phyloP scores from a whole-genome alignment of 2,888 invertebrate genomes.

The Willowsia nigromaculata region DNA sequence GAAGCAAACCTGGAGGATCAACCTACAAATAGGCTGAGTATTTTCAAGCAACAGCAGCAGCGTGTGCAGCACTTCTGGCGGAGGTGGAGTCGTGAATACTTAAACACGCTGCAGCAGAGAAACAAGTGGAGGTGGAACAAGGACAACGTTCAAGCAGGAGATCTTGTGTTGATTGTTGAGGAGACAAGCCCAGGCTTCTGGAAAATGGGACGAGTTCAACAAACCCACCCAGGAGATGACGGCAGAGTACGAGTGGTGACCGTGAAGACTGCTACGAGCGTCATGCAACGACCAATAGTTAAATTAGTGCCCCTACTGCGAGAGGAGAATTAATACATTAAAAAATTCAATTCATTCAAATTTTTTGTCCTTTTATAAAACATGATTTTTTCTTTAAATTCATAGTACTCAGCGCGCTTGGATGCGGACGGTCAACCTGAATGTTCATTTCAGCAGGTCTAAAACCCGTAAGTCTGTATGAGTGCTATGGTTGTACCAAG shows the following conservation, averaged over 20 bases:
- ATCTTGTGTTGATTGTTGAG: constrained; percentile 62
- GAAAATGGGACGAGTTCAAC: constrained; percentile 77
- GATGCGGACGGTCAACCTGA: not conserved
- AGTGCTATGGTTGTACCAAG: not conserved
- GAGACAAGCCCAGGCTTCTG: constrained; percentile 64
- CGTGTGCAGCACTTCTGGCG: constrained; percentile 54
- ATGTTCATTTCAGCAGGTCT: not conserved
- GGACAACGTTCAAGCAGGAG: constrained; percentile 26
- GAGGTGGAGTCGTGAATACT: constrained; percentile 56
- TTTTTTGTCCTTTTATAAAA: not conserved
- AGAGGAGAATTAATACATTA: not conserved
- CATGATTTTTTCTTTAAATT: not conserved
- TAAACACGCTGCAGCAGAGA: constrained; percentile 57
- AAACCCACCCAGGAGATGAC: constrained; percentile 79
- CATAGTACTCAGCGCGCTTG: not conserved
- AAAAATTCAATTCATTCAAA: not conserved
- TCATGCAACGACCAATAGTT: not conserved
- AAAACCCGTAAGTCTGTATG: not conserved
- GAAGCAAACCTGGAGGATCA: not conserved
- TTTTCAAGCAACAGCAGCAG: constrained; percentile 53
- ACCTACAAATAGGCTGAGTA: constrained; percentile 22
- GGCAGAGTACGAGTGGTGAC: constrained; percentile 78
- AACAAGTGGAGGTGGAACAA: constrained; percentile 41
- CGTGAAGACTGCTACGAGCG: constrained; percentile 76
- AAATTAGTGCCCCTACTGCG: not conserved